Evolutionary conservation across 2,888 invertebrate species (phyloP).

Genomic region (Blastobasis lacticolella): DNA sequence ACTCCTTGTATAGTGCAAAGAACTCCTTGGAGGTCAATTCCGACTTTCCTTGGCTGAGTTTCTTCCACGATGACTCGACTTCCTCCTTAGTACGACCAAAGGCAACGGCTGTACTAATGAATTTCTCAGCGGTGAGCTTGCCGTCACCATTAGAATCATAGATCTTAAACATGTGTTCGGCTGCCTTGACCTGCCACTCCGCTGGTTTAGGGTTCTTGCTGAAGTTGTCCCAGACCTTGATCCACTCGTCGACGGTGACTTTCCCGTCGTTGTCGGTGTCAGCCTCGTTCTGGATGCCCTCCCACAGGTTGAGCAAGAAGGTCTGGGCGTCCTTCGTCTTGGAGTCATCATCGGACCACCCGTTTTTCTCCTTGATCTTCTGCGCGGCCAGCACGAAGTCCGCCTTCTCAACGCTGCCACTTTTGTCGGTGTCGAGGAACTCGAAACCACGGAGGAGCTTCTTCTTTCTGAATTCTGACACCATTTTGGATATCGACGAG

Average conservation of each 20-base stretch:
- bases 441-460: conserved; percentile 90
- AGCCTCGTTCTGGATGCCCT: conserved; percentile 81
- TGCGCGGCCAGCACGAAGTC: conserved; percentile 90
- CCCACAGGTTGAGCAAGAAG: conserved; percentile 76
- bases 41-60: too few relatives aligned
- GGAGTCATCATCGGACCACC: conserved; percentile 82
- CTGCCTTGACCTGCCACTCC: too few relatives aligned
- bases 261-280: conserved; percentile 85
- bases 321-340: conserved; percentile 81
- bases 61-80: too few relatives aligned
- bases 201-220: conserved; percentile 57
- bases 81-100: too few relatives aligned
- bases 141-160: too few relatives aligned
- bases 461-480: conserved; percentile 91
- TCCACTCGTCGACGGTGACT: conserved; percentile 88
- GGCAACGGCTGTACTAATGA: too few relatives aligned
- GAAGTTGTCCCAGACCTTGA: conserved; percentile 85
- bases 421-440: conserved; percentile 91
- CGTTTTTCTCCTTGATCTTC: conserved; percentile 86
- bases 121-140: too few relatives aligned
- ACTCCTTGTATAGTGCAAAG: too few relatives aligned
- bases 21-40: too few relatives aligned
- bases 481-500: conserved; percentile 35
- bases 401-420: conserved; percentile 89
- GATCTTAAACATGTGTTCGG: too few relatives aligned